Evolutionary conservation across 2,113 vertebrate species (phyloP).

Genomic region (Dascyllus trimaculatus): DNA sequence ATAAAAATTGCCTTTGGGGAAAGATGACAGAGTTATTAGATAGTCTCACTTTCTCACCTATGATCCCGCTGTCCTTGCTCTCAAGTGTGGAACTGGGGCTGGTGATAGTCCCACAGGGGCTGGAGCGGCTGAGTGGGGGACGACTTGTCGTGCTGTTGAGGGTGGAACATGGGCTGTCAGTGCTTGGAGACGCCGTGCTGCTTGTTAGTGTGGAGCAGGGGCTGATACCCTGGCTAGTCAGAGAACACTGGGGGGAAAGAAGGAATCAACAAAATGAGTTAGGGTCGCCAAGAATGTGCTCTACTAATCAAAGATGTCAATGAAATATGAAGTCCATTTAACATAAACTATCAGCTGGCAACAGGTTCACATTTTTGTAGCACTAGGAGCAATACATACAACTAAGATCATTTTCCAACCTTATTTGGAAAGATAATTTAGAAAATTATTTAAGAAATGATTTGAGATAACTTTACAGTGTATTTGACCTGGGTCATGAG

Average conservation of each 20-base stretch:
- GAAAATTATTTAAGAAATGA: conserved; percentile 13
- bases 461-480: conserved; percentile 14
- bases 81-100: conserved; percentile 98
- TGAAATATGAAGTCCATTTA: conserved; percentile 37
- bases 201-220: conserved; percentile 97
- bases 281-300: conserved; percentile 19
- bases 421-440: conserved; percentile 53
- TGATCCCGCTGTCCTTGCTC: conserved; percentile 99
- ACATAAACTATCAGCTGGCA: conserved; percentile 39
- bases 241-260: conserved; percentile 82
- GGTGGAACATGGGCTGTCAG: conserved; percentile 97
- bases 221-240: conserved; percentile 90
- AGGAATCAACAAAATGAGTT: conserved; percentile 1
- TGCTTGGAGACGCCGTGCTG: conserved; percentile 95
- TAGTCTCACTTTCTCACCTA: conserved; percentile 86
- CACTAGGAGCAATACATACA: conserved; percentile 24
- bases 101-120: conserved; percentile 95
- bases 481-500: conserved; percentile 60
- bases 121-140: conserved; percentile 85
- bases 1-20: neutral
- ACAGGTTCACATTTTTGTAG: conserved; percentile 38
- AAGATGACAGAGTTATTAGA: neutral
- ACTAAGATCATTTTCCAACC: conserved; percentile 35
- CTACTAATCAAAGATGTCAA: conserved; percentile 31
- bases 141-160: conserved; percentile 91